Percentiles rank a stretch among this genome's conserved stretches.
phyloP scores from a whole-genome alignment of 2,113 vertebrate species.

The Lepus americanus region DNA sequence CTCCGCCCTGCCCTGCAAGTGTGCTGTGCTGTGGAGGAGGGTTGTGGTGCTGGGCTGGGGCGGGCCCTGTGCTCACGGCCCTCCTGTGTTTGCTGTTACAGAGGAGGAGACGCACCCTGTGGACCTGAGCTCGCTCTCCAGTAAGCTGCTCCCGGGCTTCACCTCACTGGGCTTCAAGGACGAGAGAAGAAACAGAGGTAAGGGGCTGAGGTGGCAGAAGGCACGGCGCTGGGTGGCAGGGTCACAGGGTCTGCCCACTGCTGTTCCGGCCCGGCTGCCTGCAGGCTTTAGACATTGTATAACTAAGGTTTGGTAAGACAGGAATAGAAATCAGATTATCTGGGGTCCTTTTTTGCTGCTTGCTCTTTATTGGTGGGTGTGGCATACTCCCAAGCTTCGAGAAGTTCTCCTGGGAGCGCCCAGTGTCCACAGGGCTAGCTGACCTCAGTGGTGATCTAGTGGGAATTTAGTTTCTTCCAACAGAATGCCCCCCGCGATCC shows the following conservation, averaged over 20 bases:
- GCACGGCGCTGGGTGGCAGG: too few species aligned
- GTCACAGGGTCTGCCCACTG: not conserved
- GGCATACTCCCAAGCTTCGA: too few species aligned
- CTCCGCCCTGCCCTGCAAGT: accelerated
- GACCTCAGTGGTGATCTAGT: not conserved
- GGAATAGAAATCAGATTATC: not conserved
- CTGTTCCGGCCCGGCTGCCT: not conserved
- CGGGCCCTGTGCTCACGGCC: not conserved
- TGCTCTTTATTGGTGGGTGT: not conserved
- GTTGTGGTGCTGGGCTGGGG: not conserved
- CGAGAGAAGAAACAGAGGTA: constrained; percentile 96
- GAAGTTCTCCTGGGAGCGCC: not conserved
- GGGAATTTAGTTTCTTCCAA: not conserved
- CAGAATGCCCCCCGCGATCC: not conserved
- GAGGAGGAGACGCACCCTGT: constrained; percentile 96
- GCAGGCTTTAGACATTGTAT: not conserved
- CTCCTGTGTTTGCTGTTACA: constrained; percentile 67
- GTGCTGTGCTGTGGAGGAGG: not conserved
- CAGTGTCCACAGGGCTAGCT: not conserved
- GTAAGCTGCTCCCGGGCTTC: constrained; percentile 96
- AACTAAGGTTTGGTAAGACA: not conserved
- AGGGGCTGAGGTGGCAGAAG: not conserved
- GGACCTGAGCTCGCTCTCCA: constrained; percentile 96
- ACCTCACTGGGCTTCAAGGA: constrained; percentile 97
- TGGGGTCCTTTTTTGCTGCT: not conserved